phyloP scores from a whole-genome alignment of 2,888 invertebrate species.

The Cephus runcator region DNA sequence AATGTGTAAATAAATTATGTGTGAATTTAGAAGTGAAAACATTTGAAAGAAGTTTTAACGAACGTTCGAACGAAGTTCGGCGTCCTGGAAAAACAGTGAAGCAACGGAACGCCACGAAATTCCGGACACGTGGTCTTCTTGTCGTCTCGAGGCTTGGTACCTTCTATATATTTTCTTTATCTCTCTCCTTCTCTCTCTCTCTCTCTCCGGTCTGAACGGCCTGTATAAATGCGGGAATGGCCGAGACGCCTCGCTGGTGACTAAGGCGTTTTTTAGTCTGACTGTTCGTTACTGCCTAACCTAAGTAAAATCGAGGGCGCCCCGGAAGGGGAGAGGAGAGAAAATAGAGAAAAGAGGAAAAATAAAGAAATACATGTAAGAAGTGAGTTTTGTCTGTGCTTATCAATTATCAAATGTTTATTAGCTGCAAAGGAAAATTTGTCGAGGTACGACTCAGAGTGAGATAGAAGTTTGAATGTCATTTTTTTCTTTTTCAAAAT shows the following conservation, averaged over 20 bases:
- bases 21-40: not conserved
- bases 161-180: slow-evolving; percentile 18
- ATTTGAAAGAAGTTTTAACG: not conserved
- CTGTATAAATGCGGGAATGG: not conserved
- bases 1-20: not conserved
- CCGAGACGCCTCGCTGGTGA: not conserved
- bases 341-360: not conserved
- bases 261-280: not conserved
- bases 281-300: not conserved
- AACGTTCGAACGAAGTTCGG: slow-evolving; percentile 35
- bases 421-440: not conserved
- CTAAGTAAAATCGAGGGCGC: not conserved
- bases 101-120: not conserved
- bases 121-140: slow-evolving; percentile 8
- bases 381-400: not conserved
- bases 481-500: too few relatives aligned
- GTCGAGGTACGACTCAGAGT: not conserved
- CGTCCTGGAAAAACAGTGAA: slow-evolving; percentile 29
- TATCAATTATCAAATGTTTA: not conserved
- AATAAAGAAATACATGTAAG: not conserved
- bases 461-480: too few relatives aligned
- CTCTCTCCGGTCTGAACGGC: not conserved
- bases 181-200: slow-evolving; percentile 8
- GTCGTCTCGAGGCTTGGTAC: slow-evolving; percentile 32
- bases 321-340: not conserved